Percentiles rank a stretch among this genome's conserved stretches.
Evolutionary conservation across 2,113 vertebrate species (phyloP).

Genomic region (Ranitomeya imitator): DNA sequence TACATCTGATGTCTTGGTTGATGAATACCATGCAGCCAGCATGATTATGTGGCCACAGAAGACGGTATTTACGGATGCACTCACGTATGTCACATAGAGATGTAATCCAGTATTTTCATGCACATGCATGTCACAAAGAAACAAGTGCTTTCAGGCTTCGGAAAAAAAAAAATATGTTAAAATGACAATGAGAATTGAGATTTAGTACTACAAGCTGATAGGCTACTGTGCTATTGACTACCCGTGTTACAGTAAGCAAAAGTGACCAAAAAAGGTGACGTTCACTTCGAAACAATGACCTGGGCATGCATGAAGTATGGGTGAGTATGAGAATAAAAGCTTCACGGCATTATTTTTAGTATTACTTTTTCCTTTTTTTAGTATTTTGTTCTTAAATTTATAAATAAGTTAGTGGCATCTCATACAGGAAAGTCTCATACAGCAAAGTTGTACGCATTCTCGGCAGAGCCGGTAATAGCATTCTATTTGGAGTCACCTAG

Average conservation of each 20-base stretch:
- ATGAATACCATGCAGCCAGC: conserved; percentile 59
- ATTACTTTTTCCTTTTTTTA: background rate
- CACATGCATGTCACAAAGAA: conserved; percentile 56
- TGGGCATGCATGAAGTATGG: conserved; percentile 58
- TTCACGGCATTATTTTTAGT: conserved; percentile 8
- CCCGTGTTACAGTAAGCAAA: conserved; percentile 26
- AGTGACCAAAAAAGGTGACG: conserved; percentile 16
- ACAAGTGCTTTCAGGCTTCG: conserved; percentile 38
- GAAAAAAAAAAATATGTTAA: conserved; percentile 35
- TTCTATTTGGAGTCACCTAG: conserved; percentile 16
- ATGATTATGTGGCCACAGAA: conserved; percentile 57
- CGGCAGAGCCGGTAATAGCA: background rate
- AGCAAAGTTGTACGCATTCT: background rate
- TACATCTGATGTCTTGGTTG: conserved; percentile 55
- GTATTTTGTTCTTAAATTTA: conserved; percentile 34
- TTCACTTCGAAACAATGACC: conserved; percentile 40
- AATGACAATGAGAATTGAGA: conserved; percentile 45
- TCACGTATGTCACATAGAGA: conserved; percentile 54
- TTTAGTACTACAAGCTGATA: conserved; percentile 13
- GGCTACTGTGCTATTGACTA: conserved; percentile 18
- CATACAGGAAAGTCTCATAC: conserved; percentile 17
- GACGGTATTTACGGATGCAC: conserved; percentile 56
- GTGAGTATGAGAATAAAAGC: conserved; percentile 59
- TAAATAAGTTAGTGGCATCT: conserved; percentile 51
- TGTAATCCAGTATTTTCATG: conserved; percentile 51